Conservation (phyloP, 2,113 vertebrate genomes). For the Nasalis larvatus region DNA sequence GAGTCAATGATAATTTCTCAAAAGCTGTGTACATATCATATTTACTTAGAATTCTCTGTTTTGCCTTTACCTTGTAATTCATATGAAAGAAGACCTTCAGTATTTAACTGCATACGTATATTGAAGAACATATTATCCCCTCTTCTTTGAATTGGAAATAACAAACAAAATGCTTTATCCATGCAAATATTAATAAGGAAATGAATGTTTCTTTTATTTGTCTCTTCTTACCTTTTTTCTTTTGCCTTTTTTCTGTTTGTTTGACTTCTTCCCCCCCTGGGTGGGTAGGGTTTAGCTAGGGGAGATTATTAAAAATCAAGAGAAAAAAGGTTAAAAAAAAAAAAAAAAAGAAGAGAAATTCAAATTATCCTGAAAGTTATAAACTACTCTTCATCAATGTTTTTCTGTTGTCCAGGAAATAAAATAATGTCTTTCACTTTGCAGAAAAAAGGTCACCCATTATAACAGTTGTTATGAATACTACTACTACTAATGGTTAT, state of each 20-base stretch:
- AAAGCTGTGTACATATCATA: background rate
- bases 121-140: background rate
- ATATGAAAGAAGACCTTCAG: background rate
- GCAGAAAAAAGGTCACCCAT: background rate
- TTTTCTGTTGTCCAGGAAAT: background rate
- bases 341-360: background rate
- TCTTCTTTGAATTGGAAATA: background rate
- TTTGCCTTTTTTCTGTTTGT: background rate
- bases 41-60: background rate
- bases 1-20: conserved; percentile 36
- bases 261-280: background rate
- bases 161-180: background rate
- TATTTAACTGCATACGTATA: background rate
- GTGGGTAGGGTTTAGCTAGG: background rate
- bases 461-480: background rate
- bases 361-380: background rate
- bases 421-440: background rate
- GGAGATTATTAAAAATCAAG: background rate
- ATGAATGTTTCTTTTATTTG: background rate
- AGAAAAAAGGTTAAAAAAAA: background rate
- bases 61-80: conserved; percentile 20
- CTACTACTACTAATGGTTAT: background rate
- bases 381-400: background rate
- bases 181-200: background rate
- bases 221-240: background rate